Percentiles rank a stretch among this genome's conserved stretches.
These are phyloP conservation scores for Spermophilus dauricus DNA, from an alignment of 2,113 vertebrate species.

Conservation along the genomic window DNA sequence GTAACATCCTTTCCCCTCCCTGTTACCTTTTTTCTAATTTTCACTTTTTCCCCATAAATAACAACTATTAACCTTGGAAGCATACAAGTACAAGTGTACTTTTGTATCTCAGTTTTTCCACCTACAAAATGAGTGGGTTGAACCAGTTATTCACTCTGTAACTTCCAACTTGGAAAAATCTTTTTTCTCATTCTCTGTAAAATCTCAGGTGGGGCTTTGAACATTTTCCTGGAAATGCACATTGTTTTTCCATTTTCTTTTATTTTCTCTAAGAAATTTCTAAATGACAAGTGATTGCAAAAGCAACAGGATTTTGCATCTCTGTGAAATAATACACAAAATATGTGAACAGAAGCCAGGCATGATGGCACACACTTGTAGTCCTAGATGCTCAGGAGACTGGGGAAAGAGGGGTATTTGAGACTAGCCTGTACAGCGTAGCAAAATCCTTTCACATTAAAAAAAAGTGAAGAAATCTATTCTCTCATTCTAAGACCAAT, in stretches of 20 bases:
- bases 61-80: neutral
- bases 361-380: neutral
- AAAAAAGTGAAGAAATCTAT: conserved; percentile 12
- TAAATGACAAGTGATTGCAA: conserved; percentile 47
- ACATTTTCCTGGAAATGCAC: neutral
- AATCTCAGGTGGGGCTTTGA: conserved; percentile 41
- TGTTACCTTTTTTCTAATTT: neutral
- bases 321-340: conserved; percentile 58
- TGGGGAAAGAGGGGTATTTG: neutral
- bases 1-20: neutral
- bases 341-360: neutral
- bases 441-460: neutral
- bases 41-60: neutral
- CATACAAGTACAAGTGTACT: neutral
- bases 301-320: conserved; percentile 57
- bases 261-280: conserved; percentile 64
- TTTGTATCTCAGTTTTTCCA: neutral
- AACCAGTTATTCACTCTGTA: conserved; percentile 33
- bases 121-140: neutral
- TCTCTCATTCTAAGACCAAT: conserved; percentile 47
- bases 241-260: conserved; percentile 42
- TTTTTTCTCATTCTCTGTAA: conserved; percentile 27
- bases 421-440: neutral
- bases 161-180: conserved; percentile 3
- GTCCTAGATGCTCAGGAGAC: neutral